These are phyloP conservation scores for Drosophila asahinai DNA, from an alignment of 1,140 invertebrate species.

Conservation along the genomic window DNA sequence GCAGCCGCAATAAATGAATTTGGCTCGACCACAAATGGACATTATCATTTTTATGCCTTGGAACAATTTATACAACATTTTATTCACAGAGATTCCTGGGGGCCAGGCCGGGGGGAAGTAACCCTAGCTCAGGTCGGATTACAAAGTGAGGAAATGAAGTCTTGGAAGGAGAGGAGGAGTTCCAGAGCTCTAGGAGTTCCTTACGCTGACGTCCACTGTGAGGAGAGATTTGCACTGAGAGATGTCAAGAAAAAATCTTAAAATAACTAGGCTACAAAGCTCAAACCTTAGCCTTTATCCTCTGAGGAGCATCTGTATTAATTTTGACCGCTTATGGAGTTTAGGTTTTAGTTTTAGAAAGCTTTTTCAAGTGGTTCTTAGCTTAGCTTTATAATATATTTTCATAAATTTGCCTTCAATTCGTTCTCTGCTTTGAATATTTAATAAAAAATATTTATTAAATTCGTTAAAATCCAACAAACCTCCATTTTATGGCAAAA, in stretches of 20 bases:
- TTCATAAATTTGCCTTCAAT: background rate
- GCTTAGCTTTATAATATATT: too few relatives aligned
- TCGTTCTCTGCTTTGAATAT: background rate
- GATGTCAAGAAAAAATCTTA: too few relatives aligned
- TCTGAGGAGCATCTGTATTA: too few relatives aligned
- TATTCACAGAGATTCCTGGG: constrained; percentile 2
- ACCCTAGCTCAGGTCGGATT: background rate
- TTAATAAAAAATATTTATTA: background rate
- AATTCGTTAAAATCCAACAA: accelerated
- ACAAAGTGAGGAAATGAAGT: background rate
- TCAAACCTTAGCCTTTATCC: too few relatives aligned
- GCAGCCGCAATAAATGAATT: constrained; percentile 31
- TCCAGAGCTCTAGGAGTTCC: too few relatives aligned
- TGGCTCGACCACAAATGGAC: constrained; percentile 32
- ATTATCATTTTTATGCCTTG: constrained; percentile 24
- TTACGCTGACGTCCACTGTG: too few relatives aligned
- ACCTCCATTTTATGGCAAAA: background rate
- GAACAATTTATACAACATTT: constrained; percentile 29
- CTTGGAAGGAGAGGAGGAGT: too few relatives aligned
- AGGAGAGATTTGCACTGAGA: too few relatives aligned
- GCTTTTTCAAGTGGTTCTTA: too few relatives aligned
- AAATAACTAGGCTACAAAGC: too few relatives aligned
- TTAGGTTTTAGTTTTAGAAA: too few relatives aligned
- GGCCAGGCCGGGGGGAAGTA: background rate
- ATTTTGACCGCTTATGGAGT: too few relatives aligned